Base-by-base conservation (phyloP, 2,113 vertebrate genomes). In the Podarcis raffonei region DNA sequence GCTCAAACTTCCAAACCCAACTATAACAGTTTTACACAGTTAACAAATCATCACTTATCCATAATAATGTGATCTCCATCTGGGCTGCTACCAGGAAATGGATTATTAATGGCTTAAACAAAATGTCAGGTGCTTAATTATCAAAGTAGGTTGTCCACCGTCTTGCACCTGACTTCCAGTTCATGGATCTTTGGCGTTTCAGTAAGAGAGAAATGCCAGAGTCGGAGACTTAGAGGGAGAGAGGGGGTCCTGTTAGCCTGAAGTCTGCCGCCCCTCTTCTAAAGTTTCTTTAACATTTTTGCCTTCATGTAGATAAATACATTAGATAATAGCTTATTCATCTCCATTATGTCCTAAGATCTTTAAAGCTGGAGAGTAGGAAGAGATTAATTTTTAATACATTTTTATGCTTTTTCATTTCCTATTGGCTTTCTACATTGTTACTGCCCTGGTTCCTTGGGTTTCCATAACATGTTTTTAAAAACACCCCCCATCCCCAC, bases 311-410 rank as follows among this genome's bases (percentile, higher is more conserved):
- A 83, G 74, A 77, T 69, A 35, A 7, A 30, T 74, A 57, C 11
- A 57, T 35, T 68, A 84, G 9, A 57, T 69, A 77, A 68, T 30
- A 83, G 20, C 13, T 77, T 69, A 53, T 77, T 37, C 8, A 37
- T 57, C 39, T 89, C 25, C 65, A 53, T 69, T 69, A 84, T 69
- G 27, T 8, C 30, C 42, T 5, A 37, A 32, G 74, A 42, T 53
- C 48, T 72, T 87, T 72, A 57, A n/a, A 62, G 35, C n/a, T 62
- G 75, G 37, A 53, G 6, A 25, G 48, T 25, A 77, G 15, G 39
- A 69, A 78, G 72, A 53, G 39, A 84, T 84, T 48, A 89, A 77
- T 69, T 78, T 89, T 83, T 68, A 83, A 84, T 78, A 15, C 68
- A 9, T 35, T 69, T 77, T 20, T 66, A 32, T 66, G 53, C 11